A percentile compares a stretch with the other conserved stretches of the same genome.
Evolutionary conservation across 2,113 vertebrate species (phyloP).

Genomic region (Callipepla californica): DNA sequence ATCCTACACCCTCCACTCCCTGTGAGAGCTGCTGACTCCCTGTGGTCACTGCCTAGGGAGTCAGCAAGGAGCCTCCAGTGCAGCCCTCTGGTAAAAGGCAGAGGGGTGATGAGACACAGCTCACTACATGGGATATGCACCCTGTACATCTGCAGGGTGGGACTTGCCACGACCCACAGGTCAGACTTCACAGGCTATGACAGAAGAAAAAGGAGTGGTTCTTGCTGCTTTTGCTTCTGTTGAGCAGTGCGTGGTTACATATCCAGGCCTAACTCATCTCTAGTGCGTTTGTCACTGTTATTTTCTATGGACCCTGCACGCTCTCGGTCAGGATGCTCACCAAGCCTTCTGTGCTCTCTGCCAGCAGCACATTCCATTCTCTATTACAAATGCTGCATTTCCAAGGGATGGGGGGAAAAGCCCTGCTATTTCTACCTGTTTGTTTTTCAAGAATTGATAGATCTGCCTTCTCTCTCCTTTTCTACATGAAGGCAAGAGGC

Average conservation of each 20-base stretch:
- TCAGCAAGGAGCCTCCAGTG: background rate
- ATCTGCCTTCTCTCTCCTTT: background rate
- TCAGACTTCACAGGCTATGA: background rate
- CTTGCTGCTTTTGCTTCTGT: background rate
- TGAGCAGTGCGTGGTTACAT: background rate
- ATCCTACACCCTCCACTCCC: too few relatives aligned
- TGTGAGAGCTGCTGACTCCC: background rate
- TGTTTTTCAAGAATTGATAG: background rate
- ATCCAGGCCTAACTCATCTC: background rate
- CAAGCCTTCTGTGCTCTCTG: background rate
- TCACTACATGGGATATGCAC: background rate
- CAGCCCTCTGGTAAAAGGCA: background rate
- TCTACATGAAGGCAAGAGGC: background rate
- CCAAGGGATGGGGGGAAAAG: rapidly evolving
- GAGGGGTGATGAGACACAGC: background rate
- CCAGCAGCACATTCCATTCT: conserved; percentile 47
- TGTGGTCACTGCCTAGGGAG: background rate
- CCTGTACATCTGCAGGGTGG: background rate
- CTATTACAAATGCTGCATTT: background rate
- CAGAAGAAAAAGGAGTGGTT: background rate
- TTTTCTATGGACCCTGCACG: background rate
- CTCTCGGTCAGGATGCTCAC: background rate
- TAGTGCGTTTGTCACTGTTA: background rate
- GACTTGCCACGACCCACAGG: background rate
- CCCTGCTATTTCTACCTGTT: background rate